Conservation (phyloP, 2,888 invertebrate genomes). For the Cetonia aurata region DNA sequence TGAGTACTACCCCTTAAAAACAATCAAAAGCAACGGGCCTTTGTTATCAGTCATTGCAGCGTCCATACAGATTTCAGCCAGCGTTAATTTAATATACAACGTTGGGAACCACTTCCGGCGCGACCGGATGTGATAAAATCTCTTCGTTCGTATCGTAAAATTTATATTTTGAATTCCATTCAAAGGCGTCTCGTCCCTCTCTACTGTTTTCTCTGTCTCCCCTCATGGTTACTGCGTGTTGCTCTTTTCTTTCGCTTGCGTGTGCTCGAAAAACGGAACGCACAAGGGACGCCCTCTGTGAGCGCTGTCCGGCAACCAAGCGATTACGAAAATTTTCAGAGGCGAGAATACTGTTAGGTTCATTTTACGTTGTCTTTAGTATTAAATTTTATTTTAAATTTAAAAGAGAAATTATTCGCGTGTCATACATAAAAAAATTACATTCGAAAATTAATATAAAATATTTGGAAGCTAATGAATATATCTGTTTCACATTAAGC, state of each 20-base stretch:
- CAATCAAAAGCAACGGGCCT: conserved; percentile 21
- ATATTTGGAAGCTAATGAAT: no score
- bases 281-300: conserved; percentile 1
- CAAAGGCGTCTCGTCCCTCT: conserved; percentile 27
- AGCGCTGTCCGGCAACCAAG: not conserved
- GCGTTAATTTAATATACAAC: conserved; percentile 34
- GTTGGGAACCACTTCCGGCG: conserved; percentile 41
- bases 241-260: conserved; percentile 3
- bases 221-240: not conserved
- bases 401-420: no score
- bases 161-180: conserved; percentile 39
- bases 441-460: no score
- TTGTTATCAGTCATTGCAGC: conserved; percentile 28
- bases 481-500: no score
- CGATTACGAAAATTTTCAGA: not conserved
- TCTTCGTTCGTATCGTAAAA: conserved; percentile 41
- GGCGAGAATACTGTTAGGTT: no score
- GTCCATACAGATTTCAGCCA: conserved; percentile 36
- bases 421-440: no score
- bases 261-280: not conserved
- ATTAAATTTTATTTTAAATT: no score
- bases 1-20: not conserved
- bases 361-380: no score
- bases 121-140: conserved; percentile 44
- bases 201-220: conserved; percentile 9